Conservation (phyloP, 2,113 vertebrate genomes). For the Leucopternis melanops region DNA sequence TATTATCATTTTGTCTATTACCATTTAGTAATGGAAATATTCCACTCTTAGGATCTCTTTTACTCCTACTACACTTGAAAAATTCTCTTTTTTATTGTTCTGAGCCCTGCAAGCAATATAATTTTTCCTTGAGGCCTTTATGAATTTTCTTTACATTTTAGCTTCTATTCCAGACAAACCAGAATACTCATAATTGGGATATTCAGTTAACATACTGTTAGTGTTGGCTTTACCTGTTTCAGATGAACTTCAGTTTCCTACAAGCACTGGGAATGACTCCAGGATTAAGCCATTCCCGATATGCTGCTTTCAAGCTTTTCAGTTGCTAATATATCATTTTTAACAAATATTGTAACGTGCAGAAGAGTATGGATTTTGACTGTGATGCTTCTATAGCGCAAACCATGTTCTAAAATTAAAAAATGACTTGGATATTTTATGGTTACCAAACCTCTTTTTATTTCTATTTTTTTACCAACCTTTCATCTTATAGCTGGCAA, state of each 20-base stretch:
- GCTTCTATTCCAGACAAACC: not conserved
- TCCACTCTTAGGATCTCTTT: not conserved
- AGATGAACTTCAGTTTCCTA: not conserved
- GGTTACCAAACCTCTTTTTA: fast-evolving
- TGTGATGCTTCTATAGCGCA: not conserved
- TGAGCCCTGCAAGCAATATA: not conserved
- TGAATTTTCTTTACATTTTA: not conserved
- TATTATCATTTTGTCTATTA: not conserved
- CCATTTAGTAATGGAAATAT: not conserved
- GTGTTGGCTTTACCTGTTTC: not conserved
- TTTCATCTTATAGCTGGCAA: not conserved
- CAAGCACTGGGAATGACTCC: not conserved
- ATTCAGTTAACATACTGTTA: not conserved
- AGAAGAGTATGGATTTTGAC: not conserved
- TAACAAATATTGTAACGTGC: not conserved
- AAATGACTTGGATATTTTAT: not conserved
- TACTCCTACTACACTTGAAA: not conserved
- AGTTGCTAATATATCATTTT: not conserved
- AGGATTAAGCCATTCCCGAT: not conserved
- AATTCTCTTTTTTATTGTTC: not conserved
- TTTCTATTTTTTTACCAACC: not conserved
- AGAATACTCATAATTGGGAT: not conserved
- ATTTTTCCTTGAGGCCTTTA: not conserved
- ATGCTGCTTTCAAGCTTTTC: not conserved
- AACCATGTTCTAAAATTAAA: not conserved